Conservation (phyloP, 2,888 invertebrate genomes). For the Dicyrtomina minuta region DNA sequence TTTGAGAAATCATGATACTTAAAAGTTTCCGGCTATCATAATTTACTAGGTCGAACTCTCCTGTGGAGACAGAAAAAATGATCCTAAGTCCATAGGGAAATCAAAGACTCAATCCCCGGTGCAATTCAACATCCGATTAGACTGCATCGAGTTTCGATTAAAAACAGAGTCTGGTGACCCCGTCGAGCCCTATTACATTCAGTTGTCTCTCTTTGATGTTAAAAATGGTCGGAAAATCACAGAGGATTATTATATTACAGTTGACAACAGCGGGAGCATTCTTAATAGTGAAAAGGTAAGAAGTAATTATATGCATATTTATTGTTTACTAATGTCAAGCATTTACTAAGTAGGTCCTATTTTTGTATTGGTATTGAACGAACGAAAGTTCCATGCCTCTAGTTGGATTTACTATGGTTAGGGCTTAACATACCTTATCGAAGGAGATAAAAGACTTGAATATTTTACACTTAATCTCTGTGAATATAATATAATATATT, state of each 20-base stretch:
- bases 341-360: constrained; percentile 2
- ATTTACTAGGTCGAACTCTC: constrained; percentile 39
- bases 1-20: no score
- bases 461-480: background rate
- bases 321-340: no score
- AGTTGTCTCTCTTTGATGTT: constrained; percentile 85
- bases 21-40: background rate
- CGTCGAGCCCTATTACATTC: constrained; percentile 92
- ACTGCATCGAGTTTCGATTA: constrained; percentile 49
- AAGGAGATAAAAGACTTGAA: no score
- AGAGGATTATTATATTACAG: constrained; percentile 81
- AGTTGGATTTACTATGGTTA: no score
- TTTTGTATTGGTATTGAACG: background rate
- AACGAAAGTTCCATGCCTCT: background rate
- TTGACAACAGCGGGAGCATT: constrained; percentile 47
- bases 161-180: constrained; percentile 54
- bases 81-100: constrained; percentile 25
- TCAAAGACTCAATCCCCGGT: constrained; percentile 23
- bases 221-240: constrained; percentile 82
- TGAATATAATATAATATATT: background rate
- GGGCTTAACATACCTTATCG: background rate
- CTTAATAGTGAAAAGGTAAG: constrained; percentile 49
- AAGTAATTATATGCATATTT: no score
- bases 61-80: constrained; percentile 27
- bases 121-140: constrained; percentile 44